Evolutionary conservation across 1,140 invertebrate genomes (phyloP), one percentile per base, ranked within the genome.

Genomic region (Eupeodes corollae): DNA sequence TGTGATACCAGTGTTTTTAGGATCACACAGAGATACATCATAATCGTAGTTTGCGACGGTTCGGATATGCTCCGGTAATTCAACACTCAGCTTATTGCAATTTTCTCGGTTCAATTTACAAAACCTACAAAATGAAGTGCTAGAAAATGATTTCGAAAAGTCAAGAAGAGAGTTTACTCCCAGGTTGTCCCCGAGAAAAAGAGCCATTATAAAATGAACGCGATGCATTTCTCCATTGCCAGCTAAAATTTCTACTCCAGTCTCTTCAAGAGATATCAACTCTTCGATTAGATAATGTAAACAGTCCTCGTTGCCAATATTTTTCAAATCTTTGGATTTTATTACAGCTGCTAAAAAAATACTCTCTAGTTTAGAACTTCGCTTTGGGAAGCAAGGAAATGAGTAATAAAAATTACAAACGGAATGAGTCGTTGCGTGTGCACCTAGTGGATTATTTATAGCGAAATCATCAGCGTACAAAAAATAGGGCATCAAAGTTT

Each of bases 1-100:
- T 32, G 32, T 37, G 6, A 48, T 48, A 8, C 47, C 47, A 13
- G 47, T 42, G 32, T 42, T 26, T 33, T 32, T 18, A 14, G 12
- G 6, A 35, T 42, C 35, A 6, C 34, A 15, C 11, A 26, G 8
- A 6, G 12, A 18, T 14, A 42, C 9, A 31, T 42, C 26, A 11
- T 32, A 1, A 10, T 34, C 13, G 35, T 48, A 48, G 33, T 34
- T 43, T 14, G 38, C 19, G 11, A 31, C 3, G 15, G 5, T 48
- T 12, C 47, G 10, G n/a, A n/a, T n/a, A n/a, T n/a, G n/a, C n/a
- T n/a, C n/a, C n/a, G n/a, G n/a, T n/a, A n/a, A n/a, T n/a, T n/a
- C n/a, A n/a, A n/a, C n/a, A n/a, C n/a, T n/a, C n/a, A n/a, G n/a
- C n/a, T n/a, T n/a, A n/a, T n/a, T n/a, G n/a, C n/a, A n/a, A n/a